Evolutionary conservation across 1,140 invertebrate genomes (phyloP), one percentile per base, ranked within the genome.

Genomic region (Drosophila setifemur): DNA sequence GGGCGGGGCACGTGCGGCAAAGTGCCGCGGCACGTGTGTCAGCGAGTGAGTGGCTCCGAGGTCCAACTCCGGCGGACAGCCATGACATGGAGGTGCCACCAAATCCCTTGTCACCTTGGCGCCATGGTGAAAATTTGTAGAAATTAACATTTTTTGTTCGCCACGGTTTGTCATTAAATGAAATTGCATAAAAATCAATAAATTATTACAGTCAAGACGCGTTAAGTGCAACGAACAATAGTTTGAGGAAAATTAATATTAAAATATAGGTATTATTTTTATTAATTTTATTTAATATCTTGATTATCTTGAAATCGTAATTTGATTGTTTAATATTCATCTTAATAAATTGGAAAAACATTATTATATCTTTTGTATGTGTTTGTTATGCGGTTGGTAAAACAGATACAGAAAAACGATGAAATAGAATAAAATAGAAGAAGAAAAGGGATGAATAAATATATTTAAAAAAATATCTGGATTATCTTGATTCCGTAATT

Each of bases 121-220:
- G 75, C 72, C 72, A 45, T 44, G 72, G 78, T 88, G 85, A 88
- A 88, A 88, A 88, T 88, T 88, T 88, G 85, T 82, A 88, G 72
- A 88, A 85, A 88, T 88, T 88, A 88, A 85, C 75, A 60, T 86
- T 81, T 85, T 81, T 71, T 60, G 57, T 60, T 54, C 1, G 43
- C 58, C 35, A 43, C 25, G 1, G 48, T 42, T 69, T 79, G 71
- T 86, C 78, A 86, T 86, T 79, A 73, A 86, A 81, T 86, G 81
- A 86, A 81, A 86, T 81, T 86, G 81, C 81, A 86, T 47, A 86
- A 86, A 86, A 86, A 86, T 87, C 82, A 76, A 86, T 86, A 78
- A 60, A 25, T 16, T 29, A 55, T 18, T 43, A 57, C 57, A 61
- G 49, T 33, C 7, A 1, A 7, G 8, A 7, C n/a, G 37, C 11